Base-by-base conservation (phyloP, 2,797 vertebrate genomes). In the Valencia hispanica region DNA sequence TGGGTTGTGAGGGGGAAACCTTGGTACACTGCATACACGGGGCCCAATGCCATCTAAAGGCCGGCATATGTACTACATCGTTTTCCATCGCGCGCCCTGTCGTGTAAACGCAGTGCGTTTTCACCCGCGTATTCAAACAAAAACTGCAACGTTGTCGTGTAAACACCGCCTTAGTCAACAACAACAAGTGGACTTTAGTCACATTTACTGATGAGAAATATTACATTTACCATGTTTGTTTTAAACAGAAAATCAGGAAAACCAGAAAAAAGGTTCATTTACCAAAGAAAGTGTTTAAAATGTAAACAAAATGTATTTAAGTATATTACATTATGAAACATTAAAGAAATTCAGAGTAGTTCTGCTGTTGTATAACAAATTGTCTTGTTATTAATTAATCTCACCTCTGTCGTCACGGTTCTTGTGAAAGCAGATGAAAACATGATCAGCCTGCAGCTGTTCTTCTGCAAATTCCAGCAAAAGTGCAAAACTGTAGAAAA, bases 371-470 rank as follows among this genome's bases (percentile, higher is more conserved):
- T 12, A 10, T 11, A 20, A 20, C 8, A 39, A 12, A 14, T 1
- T n/a, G 63, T 22, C 1, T 68, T 68, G 17, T 27, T 45, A 17
- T 68, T 45, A 27, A 43, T 18, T 25, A 68, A 68, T 69, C 92
- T 87, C 68, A 99, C 98, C 98, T 97, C 98, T 89, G 89, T 99
- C 98, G 30, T 99, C 97, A 70, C 98, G 96, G 91, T 92, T 97
- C 94, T 98, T 99, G 94, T 97, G 97, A 93, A 99, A 99, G 94
- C 97, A 99, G 89, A 99, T 96, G 89, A 99, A 99, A 82, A 97
- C 96, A 1, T 99, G 96, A 86, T 97, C 96, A 2, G 95, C 96
- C 81, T 94, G 96, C 84, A 99, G 96, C 88, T 97, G 96, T 89
- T 98, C 98, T 89, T 99, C 98, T 17, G 97, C 97, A 89, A 98